phyloP scores from a whole-genome alignment of 2,888 invertebrate species.

The Eupeodes latifasciatus region DNA sequence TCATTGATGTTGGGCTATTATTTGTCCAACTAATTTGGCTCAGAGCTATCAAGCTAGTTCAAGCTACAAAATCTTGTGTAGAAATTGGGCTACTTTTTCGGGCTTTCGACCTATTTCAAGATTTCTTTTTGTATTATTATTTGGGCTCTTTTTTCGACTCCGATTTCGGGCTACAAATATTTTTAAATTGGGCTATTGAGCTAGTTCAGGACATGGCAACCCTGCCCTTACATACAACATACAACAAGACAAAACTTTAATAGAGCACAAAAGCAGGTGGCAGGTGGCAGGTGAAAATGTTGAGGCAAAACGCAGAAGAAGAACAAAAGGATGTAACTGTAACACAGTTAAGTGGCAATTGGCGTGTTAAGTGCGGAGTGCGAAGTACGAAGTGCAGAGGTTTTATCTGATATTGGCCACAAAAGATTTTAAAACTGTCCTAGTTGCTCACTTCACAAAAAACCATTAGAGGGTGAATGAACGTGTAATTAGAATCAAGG shows the following conservation, averaged over 20 bases:
- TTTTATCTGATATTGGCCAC: constrained; percentile 32
- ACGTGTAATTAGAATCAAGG: constrained; percentile 44
- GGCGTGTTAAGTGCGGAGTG: constrained; percentile 31
- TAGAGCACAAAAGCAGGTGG: neutral
- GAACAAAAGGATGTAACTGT: constrained; percentile 40
- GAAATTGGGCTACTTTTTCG: too few relatives aligned
- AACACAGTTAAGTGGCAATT: constrained; percentile 30
- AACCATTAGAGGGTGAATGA: constrained; percentile 19
- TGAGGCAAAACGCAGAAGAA: neutral
- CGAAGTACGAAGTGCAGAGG: neutral
- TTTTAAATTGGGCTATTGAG: too few relatives aligned
- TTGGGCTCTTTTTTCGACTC: too few relatives aligned
- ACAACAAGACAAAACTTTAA: neutral
- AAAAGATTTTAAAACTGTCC: constrained; percentile 32
- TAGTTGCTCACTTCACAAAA: constrained; percentile 14
- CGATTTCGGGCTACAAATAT: too few relatives aligned
- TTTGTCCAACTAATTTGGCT: too few relatives aligned
- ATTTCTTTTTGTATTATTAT: too few relatives aligned
- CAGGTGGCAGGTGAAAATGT: neutral
- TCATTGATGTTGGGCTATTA: too few relatives aligned
- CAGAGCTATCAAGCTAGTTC: too few relatives aligned
- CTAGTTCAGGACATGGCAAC: too few relatives aligned
- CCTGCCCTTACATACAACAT: too few relatives aligned
- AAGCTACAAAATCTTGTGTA: too few relatives aligned
- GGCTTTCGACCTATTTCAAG: too few relatives aligned